Conservation (phyloP, 2,113 vertebrate species). For the Malurus elegans region DNA sequence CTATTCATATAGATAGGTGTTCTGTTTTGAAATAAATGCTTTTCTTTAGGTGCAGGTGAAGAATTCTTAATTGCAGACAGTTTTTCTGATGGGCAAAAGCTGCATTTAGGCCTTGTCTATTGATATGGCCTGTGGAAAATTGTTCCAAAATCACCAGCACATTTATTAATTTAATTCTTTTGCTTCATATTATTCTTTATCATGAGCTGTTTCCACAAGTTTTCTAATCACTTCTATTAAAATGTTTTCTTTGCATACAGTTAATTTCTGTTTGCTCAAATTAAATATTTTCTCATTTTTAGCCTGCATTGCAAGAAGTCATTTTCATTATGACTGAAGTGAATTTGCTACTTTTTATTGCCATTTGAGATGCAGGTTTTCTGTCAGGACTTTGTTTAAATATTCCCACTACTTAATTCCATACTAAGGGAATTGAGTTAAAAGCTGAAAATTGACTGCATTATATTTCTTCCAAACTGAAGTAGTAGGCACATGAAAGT, state of each 20-base stretch:
- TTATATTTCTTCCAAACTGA: conserved; percentile 43
- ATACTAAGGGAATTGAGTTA: neutral
- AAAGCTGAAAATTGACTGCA: conserved; percentile 57
- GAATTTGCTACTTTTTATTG: neutral
- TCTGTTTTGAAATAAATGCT: neutral
- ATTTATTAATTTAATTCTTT: neutral
- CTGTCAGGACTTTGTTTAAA: neutral
- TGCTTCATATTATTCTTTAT: neutral
- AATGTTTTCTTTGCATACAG: neutral
- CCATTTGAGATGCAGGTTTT: neutral
- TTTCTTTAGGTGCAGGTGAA: neutral
- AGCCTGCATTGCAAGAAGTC: neutral
- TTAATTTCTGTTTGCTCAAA: neutral
- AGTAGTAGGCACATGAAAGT: neutral
- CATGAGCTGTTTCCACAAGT: neutral
- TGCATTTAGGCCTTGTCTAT: neutral
- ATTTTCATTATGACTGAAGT: neutral
- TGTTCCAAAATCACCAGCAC: neutral
- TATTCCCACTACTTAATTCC: neutral
- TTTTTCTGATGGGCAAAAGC: neutral
- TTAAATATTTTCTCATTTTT: neutral
- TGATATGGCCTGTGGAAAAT: neutral
- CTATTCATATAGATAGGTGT: neutral
- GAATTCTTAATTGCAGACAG: neutral
- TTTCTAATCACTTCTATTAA: neutral